Evolutionary conservation across 2,888 invertebrate genomes (phyloP).

Genomic region (Amblyteles armatorius): DNA sequence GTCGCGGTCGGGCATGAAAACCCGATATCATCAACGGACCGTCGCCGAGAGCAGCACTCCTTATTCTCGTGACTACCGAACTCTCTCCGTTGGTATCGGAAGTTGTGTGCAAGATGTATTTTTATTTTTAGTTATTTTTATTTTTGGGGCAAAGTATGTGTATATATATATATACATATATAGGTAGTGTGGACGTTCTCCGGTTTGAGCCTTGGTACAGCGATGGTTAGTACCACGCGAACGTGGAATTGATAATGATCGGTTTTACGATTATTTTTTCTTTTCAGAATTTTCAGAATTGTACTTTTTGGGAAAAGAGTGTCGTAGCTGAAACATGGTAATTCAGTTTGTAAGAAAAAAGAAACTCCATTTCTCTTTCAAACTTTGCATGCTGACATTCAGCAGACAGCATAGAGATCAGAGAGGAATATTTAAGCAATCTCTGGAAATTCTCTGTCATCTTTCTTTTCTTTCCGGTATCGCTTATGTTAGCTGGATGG

Average conservation of each 20-base stretch:
- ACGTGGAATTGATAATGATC: neutral
- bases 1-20: constrained; percentile 58
- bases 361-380: too few species aligned
- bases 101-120: neutral
- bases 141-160: neutral
- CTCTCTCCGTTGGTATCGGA: constrained; percentile 11
- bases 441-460: too few species aligned
- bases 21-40: constrained; percentile 62
- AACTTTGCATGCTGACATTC: too few species aligned
- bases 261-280: neutral
- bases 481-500: too few species aligned
- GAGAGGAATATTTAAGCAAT: too few species aligned
- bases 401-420: too few species aligned
- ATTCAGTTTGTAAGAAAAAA: too few species aligned
- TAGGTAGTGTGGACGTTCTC: too few species aligned
- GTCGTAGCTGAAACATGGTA: too few species aligned
- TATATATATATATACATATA: neutral
- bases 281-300: too few species aligned
- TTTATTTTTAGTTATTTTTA: neutral
- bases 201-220: neutral
- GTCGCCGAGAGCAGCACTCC: constrained; percentile 27
- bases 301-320: too few species aligned
- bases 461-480: too few species aligned
- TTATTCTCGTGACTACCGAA: constrained; percentile 56
- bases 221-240: neutral